Conservation (phyloP, 2,797 vertebrate genomes). For the Hylomyscus alleni region DNA sequence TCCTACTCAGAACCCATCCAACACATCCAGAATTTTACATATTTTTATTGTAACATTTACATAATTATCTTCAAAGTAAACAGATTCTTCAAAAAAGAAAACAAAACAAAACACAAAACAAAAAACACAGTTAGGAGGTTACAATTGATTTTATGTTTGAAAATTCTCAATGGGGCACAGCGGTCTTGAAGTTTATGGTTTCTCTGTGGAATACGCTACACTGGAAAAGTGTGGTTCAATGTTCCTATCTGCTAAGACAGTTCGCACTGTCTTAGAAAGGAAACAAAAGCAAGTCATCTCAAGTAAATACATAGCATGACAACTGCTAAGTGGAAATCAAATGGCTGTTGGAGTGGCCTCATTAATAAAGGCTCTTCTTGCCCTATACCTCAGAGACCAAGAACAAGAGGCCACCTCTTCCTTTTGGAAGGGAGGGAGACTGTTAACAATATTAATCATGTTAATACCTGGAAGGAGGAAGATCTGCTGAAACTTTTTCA, state of each 20-base stretch:
- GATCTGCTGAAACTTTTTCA: conserved; percentile 49
- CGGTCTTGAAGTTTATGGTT: conserved; percentile 35
- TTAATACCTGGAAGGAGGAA: conserved; percentile 54
- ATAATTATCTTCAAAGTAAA: neutral
- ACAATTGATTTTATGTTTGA: conserved; percentile 28
- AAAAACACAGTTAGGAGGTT: neutral
- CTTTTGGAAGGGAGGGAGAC: conserved; percentile 51
- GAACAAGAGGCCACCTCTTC: conserved; percentile 25
- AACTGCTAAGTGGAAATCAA: conserved; percentile 63
- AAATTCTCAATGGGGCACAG: conserved; percentile 38
- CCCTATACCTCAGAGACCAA: neutral
- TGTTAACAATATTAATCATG: conserved; percentile 40
- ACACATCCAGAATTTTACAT: neutral
- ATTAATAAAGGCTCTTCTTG: neutral
- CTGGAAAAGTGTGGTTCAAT: conserved; percentile 32
- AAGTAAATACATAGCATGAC: conserved; percentile 62
- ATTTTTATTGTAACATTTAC: conserved; percentile 50
- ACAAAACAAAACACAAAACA: neutral
- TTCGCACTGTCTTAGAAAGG: conserved; percentile 17
- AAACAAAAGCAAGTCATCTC: conserved; percentile 67
- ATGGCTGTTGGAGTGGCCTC: conserved; percentile 42
- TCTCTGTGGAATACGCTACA: conserved; percentile 20
- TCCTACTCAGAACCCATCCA: neutral
- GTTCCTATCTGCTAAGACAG: conserved; percentile 37
- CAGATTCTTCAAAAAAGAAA: neutral